Conservation (phyloP, 2,113 vertebrate genomes). For the Athene cunicularia region DNA sequence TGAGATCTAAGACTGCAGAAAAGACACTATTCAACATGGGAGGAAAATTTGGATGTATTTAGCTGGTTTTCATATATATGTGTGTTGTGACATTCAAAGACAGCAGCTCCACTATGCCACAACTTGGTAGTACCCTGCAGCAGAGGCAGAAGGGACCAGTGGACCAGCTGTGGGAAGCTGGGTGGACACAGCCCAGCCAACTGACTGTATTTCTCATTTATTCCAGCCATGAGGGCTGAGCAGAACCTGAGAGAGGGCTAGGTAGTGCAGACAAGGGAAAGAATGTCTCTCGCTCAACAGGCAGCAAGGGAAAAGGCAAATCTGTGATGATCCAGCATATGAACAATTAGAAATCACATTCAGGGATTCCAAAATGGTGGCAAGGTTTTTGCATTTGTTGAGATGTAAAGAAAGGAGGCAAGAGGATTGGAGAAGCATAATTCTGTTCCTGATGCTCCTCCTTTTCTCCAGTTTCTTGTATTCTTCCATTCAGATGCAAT, state of each 20-base stretch:
- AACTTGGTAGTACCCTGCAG: not conserved
- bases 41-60: not conserved
- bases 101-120: not conserved
- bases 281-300: fast-evolving
- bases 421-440: not conserved
- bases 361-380: not conserved
- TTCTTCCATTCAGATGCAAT: not conserved
- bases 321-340: not conserved
- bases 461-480: not conserved
- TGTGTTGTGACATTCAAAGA: not conserved
- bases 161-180: not conserved
- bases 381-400: not conserved
- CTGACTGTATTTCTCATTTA: not conserved
- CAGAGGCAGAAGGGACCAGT: not conserved
- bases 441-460: not conserved
- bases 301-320: not conserved
- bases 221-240: not conserved
- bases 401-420: not conserved
- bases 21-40: not conserved
- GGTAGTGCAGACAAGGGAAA: not conserved
- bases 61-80: not conserved
- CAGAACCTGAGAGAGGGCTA: not conserved
- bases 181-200: not conserved
- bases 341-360: not conserved
- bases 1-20: not conserved